phyloP scores from a whole-genome alignment of 1,140 invertebrate genomes.

The Camponotus pennsylvanicus region DNA sequence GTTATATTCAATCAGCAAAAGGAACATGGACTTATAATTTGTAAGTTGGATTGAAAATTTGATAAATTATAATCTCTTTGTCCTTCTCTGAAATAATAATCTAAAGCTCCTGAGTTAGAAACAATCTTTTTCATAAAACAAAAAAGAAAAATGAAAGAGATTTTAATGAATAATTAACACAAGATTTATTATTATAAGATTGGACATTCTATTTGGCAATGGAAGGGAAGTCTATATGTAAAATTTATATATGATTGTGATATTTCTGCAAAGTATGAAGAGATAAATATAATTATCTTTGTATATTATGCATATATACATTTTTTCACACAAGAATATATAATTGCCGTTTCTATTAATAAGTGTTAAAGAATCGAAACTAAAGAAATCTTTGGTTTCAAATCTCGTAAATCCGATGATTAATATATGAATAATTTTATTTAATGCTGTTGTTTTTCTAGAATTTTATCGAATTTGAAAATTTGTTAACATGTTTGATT shows the following conservation, averaged over 20 bases:
- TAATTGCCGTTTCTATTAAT: conserved; percentile 37
- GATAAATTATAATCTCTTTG: conserved; percentile 33
- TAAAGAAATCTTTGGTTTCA: conserved; percentile 42
- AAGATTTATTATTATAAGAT: conserved; percentile 39
- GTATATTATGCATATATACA: conserved; percentile 36
- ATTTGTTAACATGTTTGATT: conserved; percentile 32
- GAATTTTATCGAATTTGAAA: conserved; percentile 21
- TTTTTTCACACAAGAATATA: conserved; percentile 18
- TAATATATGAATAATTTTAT: conserved; percentile 23
- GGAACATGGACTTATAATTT: conserved; percentile 84
- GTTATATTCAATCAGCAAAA: conserved; percentile 83
- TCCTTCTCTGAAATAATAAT: conserved; percentile 39
- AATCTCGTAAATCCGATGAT: conserved; percentile 26
- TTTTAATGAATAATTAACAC: background rate
- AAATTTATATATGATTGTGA: conserved; percentile 68
- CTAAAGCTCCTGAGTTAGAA: background rate
- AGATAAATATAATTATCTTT: conserved; percentile 49
- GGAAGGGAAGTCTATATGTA: conserved; percentile 40
- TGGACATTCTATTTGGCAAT: conserved; percentile 23
- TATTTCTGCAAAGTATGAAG: conserved; percentile 60
- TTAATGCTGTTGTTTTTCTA: background rate
- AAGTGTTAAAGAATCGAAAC: conserved; percentile 56
- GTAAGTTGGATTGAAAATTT: conserved; percentile 68
- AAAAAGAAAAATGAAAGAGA: conserved; percentile 7
- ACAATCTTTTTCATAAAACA: conserved; percentile 3